These are phyloP conservation scores for Corydoras sp. DNA, from an alignment of 2,113 vertebrate species.

Conservation along the genomic window DNA sequence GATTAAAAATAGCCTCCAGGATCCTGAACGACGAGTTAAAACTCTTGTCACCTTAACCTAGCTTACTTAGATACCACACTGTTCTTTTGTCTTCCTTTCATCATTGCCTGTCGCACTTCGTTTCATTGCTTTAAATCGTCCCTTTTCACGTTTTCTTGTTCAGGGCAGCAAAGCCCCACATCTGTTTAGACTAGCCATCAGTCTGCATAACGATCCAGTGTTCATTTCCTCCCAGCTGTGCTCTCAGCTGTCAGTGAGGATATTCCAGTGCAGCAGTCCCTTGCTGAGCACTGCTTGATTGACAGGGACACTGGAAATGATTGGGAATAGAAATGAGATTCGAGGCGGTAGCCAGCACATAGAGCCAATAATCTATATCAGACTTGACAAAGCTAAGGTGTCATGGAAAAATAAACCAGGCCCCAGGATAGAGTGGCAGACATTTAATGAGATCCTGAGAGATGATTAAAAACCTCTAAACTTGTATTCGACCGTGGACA, in stretches of 20 bases:
- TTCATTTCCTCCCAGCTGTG: slow-evolving; percentile 15
- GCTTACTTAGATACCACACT: not conserved
- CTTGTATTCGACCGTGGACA: not conserved
- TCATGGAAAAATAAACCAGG: slow-evolving; percentile 8
- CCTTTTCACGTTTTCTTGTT: slow-evolving; percentile 5
- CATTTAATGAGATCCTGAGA: slow-evolving; percentile 23
- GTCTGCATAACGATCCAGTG: slow-evolving; percentile 7
- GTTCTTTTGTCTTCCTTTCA: not conserved
- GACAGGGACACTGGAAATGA: slow-evolving; percentile 20
- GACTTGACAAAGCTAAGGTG: slow-evolving; percentile 7
- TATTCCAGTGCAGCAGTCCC: slow-evolving; percentile 15
- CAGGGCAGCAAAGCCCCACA: not conserved
- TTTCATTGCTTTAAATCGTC: slow-evolving; percentile 9
- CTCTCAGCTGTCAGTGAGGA: slow-evolving; percentile 16
- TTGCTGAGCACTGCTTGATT: slow-evolving; percentile 1
- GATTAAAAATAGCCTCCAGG: slow-evolving; percentile 12
- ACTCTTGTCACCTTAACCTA: slow-evolving; percentile 8
- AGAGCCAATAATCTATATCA: not conserved
- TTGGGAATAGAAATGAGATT: slow-evolving; percentile 10
- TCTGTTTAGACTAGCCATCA: slow-evolving; percentile 22
- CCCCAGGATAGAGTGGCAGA: slow-evolving; percentile 12
- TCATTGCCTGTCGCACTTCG: not conserved
- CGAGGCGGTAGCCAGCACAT: slow-evolving; percentile 2
- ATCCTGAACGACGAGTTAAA: slow-evolving; percentile 12
- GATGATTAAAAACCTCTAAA: slow-evolving; percentile 19